Evolutionary conservation across 53 echinoderm and acorn worm species (phyloP).

Genomic region (Pentamera pediparva): DNA sequence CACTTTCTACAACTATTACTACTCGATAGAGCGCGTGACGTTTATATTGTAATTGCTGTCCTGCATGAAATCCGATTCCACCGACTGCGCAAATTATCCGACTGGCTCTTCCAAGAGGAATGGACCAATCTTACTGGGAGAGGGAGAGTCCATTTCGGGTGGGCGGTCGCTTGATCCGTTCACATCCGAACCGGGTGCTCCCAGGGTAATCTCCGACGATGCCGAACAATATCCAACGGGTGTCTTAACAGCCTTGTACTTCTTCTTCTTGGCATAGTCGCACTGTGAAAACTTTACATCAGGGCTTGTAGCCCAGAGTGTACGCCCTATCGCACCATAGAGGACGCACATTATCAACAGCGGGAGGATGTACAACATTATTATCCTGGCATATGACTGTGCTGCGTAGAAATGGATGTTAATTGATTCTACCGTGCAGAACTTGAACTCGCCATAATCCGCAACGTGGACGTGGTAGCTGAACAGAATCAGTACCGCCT

Average conservation of each 20-base stretch:
- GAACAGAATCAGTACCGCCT: constrained; percentile 49
- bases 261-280: constrained; percentile 3
- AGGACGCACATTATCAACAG: constrained; percentile 64
- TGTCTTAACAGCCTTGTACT: constrained; percentile 20
- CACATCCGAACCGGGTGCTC: not conserved
- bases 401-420: constrained; percentile 8
- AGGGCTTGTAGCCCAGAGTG: constrained; percentile 70
- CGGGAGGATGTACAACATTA: constrained; percentile 53
- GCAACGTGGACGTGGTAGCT: constrained; percentile 28
- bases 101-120: constrained; percentile 67
- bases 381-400: constrained; percentile 39
- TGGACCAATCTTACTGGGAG: constrained; percentile 60
- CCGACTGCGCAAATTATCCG: not conserved
- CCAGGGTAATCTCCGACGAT: constrained; percentile 26
- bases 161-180: no score
- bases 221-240: constrained; percentile 27
- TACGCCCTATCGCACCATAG: constrained; percentile 62
- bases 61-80: not conserved
- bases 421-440: constrained; percentile 24
- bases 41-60: constrained; percentile 31
- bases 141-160: constrained; percentile 23
- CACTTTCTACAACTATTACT: no score
- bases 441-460: constrained; percentile 25
- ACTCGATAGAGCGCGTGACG: no score
- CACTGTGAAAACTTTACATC: constrained; percentile 39